A percentile compares a stretch with the other conserved stretches of the same genome.
These are phyloP conservation scores for Apogon hyalosoma DNA, from an alignment of 2,797 vertebrate species.

Conservation along the genomic window DNA sequence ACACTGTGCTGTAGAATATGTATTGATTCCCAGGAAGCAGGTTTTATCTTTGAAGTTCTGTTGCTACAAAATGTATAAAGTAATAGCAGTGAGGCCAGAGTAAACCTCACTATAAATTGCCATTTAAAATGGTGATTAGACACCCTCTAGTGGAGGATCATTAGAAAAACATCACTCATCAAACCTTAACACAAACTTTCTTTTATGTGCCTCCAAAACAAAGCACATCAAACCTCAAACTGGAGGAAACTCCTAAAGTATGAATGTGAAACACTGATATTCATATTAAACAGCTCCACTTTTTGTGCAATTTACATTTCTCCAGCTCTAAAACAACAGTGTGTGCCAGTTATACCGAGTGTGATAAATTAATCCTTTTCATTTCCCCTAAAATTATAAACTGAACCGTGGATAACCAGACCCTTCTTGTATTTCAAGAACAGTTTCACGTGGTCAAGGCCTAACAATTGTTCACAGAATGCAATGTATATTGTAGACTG, in stretches of 20 bases:
- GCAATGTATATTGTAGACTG: not conserved
- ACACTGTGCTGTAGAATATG: conserved; percentile 4
- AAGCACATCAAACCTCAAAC: conserved; percentile 33
- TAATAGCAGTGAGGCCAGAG: conserved; percentile 6
- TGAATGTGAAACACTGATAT: conserved; percentile 38
- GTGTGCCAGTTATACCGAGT: conserved; percentile 37
- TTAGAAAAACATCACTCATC: conserved; percentile 49
- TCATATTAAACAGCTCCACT: conserved; percentile 45
- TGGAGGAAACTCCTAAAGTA: conserved; percentile 15
- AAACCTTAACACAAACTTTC: conserved; percentile 20
- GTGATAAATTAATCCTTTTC: conserved; percentile 64
- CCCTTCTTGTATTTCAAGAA: conserved; percentile 10
- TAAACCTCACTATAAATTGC: conserved; percentile 14
- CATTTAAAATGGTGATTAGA: conserved; percentile 68
- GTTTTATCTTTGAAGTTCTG: not conserved
- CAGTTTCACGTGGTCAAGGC: conserved; percentile 24
- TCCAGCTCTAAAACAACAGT: conserved; percentile 31
- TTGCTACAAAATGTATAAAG: conserved; percentile 13
- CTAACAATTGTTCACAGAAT: not conserved
- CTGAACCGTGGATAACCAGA: conserved; percentile 23
- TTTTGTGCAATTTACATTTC: conserved; percentile 28
- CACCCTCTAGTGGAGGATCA: conserved; percentile 79
- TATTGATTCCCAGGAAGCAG: not conserved
- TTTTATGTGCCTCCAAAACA: conserved; percentile 30
- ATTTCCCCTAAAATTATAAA: conserved; percentile 33